Evolutionary conservation across 2,888 invertebrate species (phyloP), one percentile per base, ranked within the genome.

Genomic region (Thymelicus sylvestris): DNA sequence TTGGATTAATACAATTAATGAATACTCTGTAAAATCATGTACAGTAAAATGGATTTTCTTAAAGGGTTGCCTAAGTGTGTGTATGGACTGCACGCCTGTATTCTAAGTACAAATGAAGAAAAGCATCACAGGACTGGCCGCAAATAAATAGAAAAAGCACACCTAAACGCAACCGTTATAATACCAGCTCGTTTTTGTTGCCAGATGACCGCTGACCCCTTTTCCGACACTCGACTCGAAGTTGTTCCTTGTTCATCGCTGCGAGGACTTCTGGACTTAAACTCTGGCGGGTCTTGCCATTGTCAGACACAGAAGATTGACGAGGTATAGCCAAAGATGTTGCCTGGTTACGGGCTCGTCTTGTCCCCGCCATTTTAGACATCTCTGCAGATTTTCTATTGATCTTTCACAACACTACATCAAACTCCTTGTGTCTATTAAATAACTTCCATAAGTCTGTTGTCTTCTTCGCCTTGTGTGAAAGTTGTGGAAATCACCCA

Each of bases 161-260:
- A 90, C 82, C 83, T 86, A 86, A 86, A 88, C 84, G 82, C 87
- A 90, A 87, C 87, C 86, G 82, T 83, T 83, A 76, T 76, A 86
- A 90, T 96, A 96, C 96, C 96, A 96, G 94, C 94, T 96, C 96
- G 78, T 93, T 94, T 91, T 96, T 96, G 94, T 95, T 96, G 86
- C 96, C 96, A 76, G 95, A 94, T 62, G 95, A 94, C 85, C 95
- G 95, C 87, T 95, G 95, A 78, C 96, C 96, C 81, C 96, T 89
- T 91, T 95, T 95, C 78, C 95, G 93, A 93, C 96, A 96, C 86
- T 96, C 96, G 71, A 92, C 91, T 80, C 96, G 95, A 76, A 96
- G 93, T 85, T 96, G 96, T 83, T 96, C 96, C 93, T 96, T 96
- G 83, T 94, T 96, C 94, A 96, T 94, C 75, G 94, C 90, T 72